Conservation (phyloP, 2,797 vertebrate genomes). For the Clarias platycephalus region DNA sequence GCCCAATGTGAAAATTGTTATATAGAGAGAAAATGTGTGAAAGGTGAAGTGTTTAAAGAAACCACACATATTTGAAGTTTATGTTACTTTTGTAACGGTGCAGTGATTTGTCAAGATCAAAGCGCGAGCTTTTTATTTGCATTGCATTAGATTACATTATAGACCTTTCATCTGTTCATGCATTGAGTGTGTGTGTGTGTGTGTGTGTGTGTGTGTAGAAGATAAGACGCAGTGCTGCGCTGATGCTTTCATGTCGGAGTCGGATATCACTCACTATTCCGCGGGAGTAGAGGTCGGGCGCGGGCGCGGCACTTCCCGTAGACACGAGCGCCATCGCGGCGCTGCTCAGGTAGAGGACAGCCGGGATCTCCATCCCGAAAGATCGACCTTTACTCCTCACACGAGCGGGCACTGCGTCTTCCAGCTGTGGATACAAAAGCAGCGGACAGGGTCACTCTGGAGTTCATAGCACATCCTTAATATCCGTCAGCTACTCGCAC, state of each 20-base stretch:
- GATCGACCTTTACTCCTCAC: neutral
- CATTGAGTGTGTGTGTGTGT: neutral
- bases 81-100: neutral
- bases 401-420: neutral
- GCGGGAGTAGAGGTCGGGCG: conserved; percentile 64
- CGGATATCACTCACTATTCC: conserved; percentile 69
- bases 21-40: neutral
- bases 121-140: neutral
- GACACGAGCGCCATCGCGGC: conserved; percentile 38
- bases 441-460: neutral
- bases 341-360: conserved; percentile 25
- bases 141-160: neutral
- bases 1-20: neutral
- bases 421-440: neutral
- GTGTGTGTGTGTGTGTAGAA: neutral
- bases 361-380: conserved; percentile 40
- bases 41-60: neutral
- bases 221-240: neutral
- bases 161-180: neutral
- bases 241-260: neutral
- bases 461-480: neutral
- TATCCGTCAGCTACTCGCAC: neutral
- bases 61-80: neutral
- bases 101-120: neutral
- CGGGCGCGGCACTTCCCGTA: conserved; percentile 47